Evolutionary conservation across 2,797 vertebrate genomes (phyloP).

Genomic region (Sebastolobus alascanus): DNA sequence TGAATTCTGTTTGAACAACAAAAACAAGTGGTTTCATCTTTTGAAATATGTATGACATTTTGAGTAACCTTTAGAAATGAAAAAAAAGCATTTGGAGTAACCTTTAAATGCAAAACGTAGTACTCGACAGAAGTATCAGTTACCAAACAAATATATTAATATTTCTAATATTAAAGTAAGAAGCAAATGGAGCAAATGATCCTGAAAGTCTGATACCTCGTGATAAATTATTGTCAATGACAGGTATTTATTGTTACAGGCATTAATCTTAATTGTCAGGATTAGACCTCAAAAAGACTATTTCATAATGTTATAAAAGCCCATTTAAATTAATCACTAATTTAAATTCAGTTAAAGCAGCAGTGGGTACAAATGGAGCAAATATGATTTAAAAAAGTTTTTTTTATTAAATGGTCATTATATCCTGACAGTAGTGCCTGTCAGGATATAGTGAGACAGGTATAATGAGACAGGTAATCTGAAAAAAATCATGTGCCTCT

Average conservation of each 20-base stretch:
- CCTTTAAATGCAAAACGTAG: neutral
- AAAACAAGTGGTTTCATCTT: neutral
- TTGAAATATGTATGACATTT: neutral
- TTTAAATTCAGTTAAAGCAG: neutral
- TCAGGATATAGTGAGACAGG: no score
- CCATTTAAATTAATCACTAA: neutral
- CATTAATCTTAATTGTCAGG: neutral
- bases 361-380: no score
- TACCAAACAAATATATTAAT: neutral
- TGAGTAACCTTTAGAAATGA: no score
- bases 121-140: neutral
- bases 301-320: neutral
- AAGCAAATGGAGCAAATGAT: neutral
- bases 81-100: no score
- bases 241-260: neutral
- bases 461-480: no score
- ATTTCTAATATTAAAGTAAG: neutral
- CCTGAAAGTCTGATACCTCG: no score
- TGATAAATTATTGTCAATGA: neutral
- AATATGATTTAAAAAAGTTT: no score
- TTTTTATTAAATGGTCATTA: no score
- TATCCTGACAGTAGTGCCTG: no score
- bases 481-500: no score
- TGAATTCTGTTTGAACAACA: neutral
- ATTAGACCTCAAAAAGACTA: conserved; percentile 1